Evolutionary conservation across 2,888 invertebrate genomes (phyloP), one percentile per base, ranked within the genome.

Genomic region (Leucania comma): DNA sequence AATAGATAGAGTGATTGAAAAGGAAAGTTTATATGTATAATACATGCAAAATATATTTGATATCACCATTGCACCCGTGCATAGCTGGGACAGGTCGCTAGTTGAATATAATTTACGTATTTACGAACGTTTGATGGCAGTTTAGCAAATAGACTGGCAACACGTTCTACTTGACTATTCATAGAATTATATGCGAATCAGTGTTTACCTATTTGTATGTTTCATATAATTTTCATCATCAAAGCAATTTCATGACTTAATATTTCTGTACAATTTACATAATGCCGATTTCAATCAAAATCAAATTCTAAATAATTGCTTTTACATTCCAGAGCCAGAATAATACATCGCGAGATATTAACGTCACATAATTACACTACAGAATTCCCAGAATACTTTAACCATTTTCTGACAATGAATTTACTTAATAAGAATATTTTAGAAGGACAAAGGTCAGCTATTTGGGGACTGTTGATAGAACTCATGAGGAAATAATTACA

Each of bases 291-390:
- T 32, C 14, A 77, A 62, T 58, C 12, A 51, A 63, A 61, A 60
- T 59, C 26, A 29, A 32, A 60, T 57, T 63, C 48, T 32, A 48
- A 53, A 38, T 61, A 67, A 79, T 67, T 67, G 57, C 57, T 70
- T 73, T 67, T 46, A 62, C 53, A 62, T 56, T 71, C 54, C n/a
- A 38, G 50, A 65, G 54, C 12, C 54, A 51, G 20, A 72, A 78
- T 38, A 59, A 66, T 60, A 38, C n/a, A 51, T 50, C 14, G 6
- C 46, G 29, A 50, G 46, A 46, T 54, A 61, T 62, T 50, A 60
- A 78, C 51, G 9, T 68, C 22, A 51, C 24, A 48, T 53, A 48
- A 72, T 58, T 12, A 42, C 53, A 51, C 26, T 29, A 24, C 22
- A 24, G n/a, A 62, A 72, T 48, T 17, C 26, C 2, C 12, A 57